Evolutionary conservation across 2,113 vertebrate genomes (phyloP), one percentile per base, ranked within the genome.

Genomic region (Blennius ocellaris): DNA sequence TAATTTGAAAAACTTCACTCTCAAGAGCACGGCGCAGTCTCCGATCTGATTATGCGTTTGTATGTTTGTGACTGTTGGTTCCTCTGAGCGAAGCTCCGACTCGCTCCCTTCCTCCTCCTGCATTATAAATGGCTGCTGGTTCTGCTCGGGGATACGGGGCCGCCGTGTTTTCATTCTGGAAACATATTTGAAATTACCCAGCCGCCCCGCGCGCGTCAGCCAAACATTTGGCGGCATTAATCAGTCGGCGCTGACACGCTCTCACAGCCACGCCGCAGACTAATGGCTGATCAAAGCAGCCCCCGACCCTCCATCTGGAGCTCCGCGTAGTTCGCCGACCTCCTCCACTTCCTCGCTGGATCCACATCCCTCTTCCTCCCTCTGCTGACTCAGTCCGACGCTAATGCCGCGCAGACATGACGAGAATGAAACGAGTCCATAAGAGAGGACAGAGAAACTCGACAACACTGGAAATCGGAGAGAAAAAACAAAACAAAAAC

Each of bases 191-290:
- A 53, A 73, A 56, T 71, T 9, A 57, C 53, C 69, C 69, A 61
- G 12, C 45, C 8, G 70, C 78, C 48, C 45, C 1, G 15, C 21
- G 21, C 61, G 59, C 69, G 67, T 87, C 80, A 63, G 62, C 43
- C 71, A 70, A 76, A 39, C 74, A 58, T 72, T 75, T 53, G 6
- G 57, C 11, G 40, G 54, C 74, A 80, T 87, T 69, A 80, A 82
- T 87, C 85, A 80, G 60, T 79, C 69, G 9, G 59, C 3, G 55
- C 72, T 82, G 85, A 73, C 85, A 44, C 0, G 72, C 75, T 51
- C 40, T 71, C 72, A 55, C 78, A 56, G 71, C 81, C 81, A 76
- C 78, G 14, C 75, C 30, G 30, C 54, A 78, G 70, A 78, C 73
- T 67, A 74, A 83, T 57, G 66, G 73, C 57, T 57, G 73, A 76